Evolutionary conservation across 2,888 invertebrate genomes (phyloP).

Genomic region (Sinopyrophorus schimmeli): DNA sequence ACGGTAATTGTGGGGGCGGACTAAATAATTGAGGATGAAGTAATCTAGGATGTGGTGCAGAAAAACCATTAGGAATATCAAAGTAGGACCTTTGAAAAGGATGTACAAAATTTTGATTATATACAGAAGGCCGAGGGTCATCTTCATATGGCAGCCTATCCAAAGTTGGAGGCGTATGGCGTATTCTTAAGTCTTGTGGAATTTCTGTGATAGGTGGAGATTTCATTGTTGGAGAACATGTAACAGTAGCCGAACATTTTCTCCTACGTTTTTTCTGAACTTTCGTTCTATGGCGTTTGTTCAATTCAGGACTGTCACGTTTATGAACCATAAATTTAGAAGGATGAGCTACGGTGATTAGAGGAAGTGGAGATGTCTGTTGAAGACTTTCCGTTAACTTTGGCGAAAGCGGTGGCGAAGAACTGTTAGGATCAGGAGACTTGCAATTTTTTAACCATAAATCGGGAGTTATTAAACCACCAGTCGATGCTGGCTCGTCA

Average conservation of each 20-base stretch:
- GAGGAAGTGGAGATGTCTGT: conserved; percentile 61
- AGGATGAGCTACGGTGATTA: conserved; percentile 68
- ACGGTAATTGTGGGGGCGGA: conserved; percentile 38
- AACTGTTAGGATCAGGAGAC: conserved; percentile 53
- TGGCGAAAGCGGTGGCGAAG: conserved; percentile 59
- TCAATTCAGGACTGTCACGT: conserved; percentile 45
- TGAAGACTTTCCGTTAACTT: conserved; percentile 35
- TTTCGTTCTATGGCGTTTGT: conserved; percentile 51
- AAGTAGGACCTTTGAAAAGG: conserved; percentile 13
- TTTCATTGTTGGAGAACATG: conserved; percentile 56
- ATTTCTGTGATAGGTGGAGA: conserved; percentile 38
- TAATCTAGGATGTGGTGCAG: conserved; percentile 50
- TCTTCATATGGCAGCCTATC: conserved; percentile 20
- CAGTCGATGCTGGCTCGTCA: conserved; percentile 42
- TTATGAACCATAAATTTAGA: conserved; percentile 65
- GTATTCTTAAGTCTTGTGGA: conserved; percentile 51
- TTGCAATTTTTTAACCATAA: conserved; percentile 85
- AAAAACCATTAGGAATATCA: conserved; percentile 30
- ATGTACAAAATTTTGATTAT: conserved; percentile 5
- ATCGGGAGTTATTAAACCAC: conserved; percentile 80
- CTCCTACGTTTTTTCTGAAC: conserved; percentile 55
- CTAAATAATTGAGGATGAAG: conserved; percentile 53
- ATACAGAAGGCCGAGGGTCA: conserved; percentile 7
- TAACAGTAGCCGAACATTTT: conserved; percentile 55
- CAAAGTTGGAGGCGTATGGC: conserved; percentile 33